phyloP scores from a whole-genome alignment of 2,797 vertebrate species.

The Okamejei kenojei region DNA sequence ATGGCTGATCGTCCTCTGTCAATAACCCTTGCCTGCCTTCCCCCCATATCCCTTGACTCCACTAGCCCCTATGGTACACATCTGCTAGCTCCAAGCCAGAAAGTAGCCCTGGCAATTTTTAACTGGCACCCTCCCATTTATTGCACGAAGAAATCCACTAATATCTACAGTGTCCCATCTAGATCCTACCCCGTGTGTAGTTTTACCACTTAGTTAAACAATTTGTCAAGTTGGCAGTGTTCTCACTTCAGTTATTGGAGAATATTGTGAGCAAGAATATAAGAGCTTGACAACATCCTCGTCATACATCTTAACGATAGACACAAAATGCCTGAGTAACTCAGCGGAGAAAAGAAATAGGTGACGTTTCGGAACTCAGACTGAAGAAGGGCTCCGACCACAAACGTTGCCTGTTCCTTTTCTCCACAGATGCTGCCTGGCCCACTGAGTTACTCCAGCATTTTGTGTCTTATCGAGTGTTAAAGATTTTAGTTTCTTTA shows the following conservation, averaged over 20 bases:
- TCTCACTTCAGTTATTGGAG: neutral
- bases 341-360: too few species aligned
- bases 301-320: neutral
- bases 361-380: too few species aligned
- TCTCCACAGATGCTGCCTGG: too few species aligned
- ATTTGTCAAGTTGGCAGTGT: neutral
- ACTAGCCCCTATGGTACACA: neutral
- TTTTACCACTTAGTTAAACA: neutral
- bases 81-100: neutral
- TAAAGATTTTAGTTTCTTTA: neutral
- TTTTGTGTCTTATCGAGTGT: neutral
- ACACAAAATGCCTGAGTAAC: too few species aligned
- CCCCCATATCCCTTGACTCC: too few species aligned
- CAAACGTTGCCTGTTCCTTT: too few species aligned
- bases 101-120: neutral
- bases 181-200: neutral
- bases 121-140: neutral
- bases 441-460: too few species aligned
- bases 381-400: too few species aligned
- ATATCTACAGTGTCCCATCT: neutral
- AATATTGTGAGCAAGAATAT: neutral
- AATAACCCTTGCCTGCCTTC: too few species aligned
- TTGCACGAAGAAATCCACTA: neutral
- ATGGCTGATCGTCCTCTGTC: too few species aligned
- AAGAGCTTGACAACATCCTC: too few species aligned